Evolutionary conservation across 1,140 invertebrate species (phyloP).

Genomic region (Polyergus mexicanus): DNA sequence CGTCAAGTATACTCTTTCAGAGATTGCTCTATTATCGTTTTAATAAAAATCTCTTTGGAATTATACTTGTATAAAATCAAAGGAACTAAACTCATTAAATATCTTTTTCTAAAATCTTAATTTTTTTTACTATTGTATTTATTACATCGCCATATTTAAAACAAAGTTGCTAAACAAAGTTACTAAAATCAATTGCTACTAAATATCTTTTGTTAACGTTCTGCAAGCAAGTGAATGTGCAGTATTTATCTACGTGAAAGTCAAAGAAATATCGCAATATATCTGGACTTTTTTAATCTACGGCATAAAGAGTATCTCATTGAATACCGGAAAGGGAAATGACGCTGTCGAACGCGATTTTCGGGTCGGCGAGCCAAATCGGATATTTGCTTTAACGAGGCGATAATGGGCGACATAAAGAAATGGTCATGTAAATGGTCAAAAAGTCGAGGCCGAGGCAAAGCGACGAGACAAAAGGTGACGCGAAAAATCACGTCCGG

Average conservation of each 20-base stretch:
- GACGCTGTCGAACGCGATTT: constrained; percentile 79
- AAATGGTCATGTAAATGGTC: constrained; percentile 45
- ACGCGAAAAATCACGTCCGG: constrained; percentile 72
- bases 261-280: constrained; percentile 4
- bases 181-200: not conserved
- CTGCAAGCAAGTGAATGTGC: not conserved
- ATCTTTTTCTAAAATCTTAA: not conserved
- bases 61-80: not conserved
- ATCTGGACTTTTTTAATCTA: not conserved
- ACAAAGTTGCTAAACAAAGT: not conserved
- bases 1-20: not conserved
- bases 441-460: constrained; percentile 37
- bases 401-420: constrained; percentile 33
- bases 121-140: not conserved
- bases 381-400: constrained; percentile 82
- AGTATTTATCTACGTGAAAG: not conserved
- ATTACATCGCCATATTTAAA: constrained; percentile 9
- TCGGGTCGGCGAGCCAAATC: constrained; percentile 59
- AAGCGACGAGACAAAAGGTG: constrained; percentile 54
- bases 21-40: not conserved
- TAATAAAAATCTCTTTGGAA: constrained; percentile 8
- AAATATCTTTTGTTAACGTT: not conserved
- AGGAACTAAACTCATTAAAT: not conserved
- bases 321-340: constrained; percentile 79
- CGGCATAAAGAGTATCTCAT: not conserved